Conservation (phyloP, 2,113 vertebrate genomes). For the Tichodroma muraria region DNA sequence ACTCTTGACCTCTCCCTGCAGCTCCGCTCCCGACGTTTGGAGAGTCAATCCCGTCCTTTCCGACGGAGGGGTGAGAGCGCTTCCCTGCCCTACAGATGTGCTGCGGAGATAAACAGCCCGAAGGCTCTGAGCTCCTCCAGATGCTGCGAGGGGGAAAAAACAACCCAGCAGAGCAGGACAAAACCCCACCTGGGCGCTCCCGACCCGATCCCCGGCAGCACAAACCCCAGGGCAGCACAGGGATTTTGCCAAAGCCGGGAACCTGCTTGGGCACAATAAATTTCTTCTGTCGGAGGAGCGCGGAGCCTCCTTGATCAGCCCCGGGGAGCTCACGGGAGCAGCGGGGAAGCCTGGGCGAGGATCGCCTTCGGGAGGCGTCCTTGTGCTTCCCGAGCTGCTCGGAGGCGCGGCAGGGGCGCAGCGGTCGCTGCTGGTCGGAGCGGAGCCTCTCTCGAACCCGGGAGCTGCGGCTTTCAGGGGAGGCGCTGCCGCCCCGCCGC, state of each 20-base stretch:
- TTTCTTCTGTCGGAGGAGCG: neutral
- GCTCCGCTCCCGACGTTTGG: neutral
- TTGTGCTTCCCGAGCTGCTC: conserved; percentile 7
- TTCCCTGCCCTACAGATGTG: neutral
- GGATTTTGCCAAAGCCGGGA: neutral
- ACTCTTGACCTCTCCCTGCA: neutral
- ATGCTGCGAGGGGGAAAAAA: neutral
- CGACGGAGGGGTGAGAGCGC: neutral
- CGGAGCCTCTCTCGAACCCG: neutral
- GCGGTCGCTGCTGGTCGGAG: neutral
- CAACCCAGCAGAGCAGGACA: neutral
- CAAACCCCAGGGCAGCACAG: neutral
- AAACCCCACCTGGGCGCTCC: neutral
- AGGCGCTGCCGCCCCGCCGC: neutral
- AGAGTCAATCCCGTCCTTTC: neutral
- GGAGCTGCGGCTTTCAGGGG: neutral
- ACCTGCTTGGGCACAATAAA: neutral
- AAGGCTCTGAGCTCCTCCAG: neutral
- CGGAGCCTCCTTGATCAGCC: too few species aligned
- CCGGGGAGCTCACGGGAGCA: fast-evolving
- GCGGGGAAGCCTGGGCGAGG: too few species aligned
- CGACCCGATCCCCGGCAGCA: fast-evolving
- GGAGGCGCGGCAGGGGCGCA: neutral
- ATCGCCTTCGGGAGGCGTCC: conserved; percentile 57
- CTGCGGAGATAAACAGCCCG: neutral